Evolutionary conservation across 1,140 invertebrate species (phyloP), one percentile per base, ranked within the genome.

Genomic region (Magallana gigas): DNA sequence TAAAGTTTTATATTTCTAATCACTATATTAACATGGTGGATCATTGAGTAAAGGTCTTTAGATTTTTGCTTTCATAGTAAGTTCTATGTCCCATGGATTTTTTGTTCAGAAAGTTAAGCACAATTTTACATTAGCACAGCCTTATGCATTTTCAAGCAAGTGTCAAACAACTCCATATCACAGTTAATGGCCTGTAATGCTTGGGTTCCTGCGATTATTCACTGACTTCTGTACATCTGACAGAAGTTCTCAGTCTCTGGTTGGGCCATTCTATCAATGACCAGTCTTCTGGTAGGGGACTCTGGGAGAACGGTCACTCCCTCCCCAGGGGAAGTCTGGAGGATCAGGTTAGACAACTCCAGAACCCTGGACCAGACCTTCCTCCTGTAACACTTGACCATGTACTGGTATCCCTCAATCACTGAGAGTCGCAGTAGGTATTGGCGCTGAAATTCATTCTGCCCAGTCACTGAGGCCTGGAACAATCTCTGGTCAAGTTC

Each of bases 261-360:
- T 64, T 64, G 60, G 18, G 60, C 60, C 60, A 64, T 64, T 64
- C 18, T 64, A 18, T 64, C 60, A 14, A 8, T 64, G 18, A 16
- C 60, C 18, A 18, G 60, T 18, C 60, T 18, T 64, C 60, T n/a
- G 16, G 60, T 64, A 5, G 16, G 16, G 60, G 60, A 64, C 60
- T 64, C 60, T 0, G 14, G 60, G 16, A 64, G 18, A 16, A 16
- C 16, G 18, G 16, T 64, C 16, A 16, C 18, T 18, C 8, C 60
- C 18, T 16, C 16, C 18, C 18, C 60, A 1, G 16, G 16, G 11
- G 60, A 64, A 18, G 16, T 64, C 60, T 64, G 60, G 60, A 64
- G 60, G 14, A 64, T 64, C 60, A 64, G 60, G 60, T 64, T 64
- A 64, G 60, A 64, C 5, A 64, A 64, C 60, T 64, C 14, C 60